Percentiles rank a stretch among this genome's conserved stretches.
phyloP scores from a whole-genome alignment of 2,797 vertebrate genomes.

The Pygocentrus nattereri region DNA sequence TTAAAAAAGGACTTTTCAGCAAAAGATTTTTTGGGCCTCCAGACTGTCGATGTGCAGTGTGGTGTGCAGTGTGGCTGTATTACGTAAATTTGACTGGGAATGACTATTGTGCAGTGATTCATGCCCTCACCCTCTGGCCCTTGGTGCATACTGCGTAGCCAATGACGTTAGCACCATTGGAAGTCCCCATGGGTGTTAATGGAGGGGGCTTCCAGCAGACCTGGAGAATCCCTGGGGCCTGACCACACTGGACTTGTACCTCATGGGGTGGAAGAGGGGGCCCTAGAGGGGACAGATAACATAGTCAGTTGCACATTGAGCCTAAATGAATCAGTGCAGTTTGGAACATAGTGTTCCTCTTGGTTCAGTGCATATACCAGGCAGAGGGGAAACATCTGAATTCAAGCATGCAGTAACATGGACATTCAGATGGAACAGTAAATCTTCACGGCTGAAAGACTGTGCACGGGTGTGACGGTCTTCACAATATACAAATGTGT shows the following conservation, averaged over 20 bases:
- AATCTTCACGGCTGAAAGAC: conserved; percentile 14
- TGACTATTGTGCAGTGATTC: conserved; percentile 21
- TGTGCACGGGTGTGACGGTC: background rate
- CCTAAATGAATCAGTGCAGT: background rate
- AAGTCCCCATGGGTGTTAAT: conserved; percentile 88
- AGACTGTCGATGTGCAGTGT: background rate
- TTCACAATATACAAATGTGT: background rate
- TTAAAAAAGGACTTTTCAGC: background rate
- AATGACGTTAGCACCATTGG: conserved; percentile 92
- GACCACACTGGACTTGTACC: conserved; percentile 86
- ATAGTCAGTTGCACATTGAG: conserved; percentile 11
- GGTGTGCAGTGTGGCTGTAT: conserved; percentile 15
- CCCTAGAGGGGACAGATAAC: conserved; percentile 74
- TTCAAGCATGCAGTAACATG: conserved; percentile 61
- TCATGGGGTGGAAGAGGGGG: conserved; percentile 93
- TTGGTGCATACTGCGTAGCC: conserved; percentile 94
- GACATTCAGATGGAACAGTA: conserved; percentile 54
- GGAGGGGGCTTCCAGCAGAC: conserved; percentile 91
- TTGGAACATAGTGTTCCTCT: conserved; percentile 39
- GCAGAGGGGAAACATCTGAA: conserved; percentile 54
- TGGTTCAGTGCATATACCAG: conserved; percentile 64
- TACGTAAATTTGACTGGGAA: conserved; percentile 25
- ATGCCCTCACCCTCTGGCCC: conserved; percentile 87
- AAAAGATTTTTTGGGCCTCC: conserved; percentile 9
- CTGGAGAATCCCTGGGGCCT: conserved; percentile 84